Conservation (phyloP, 2,113 vertebrate genomes). For the Psilopogon haemacephalus region DNA sequence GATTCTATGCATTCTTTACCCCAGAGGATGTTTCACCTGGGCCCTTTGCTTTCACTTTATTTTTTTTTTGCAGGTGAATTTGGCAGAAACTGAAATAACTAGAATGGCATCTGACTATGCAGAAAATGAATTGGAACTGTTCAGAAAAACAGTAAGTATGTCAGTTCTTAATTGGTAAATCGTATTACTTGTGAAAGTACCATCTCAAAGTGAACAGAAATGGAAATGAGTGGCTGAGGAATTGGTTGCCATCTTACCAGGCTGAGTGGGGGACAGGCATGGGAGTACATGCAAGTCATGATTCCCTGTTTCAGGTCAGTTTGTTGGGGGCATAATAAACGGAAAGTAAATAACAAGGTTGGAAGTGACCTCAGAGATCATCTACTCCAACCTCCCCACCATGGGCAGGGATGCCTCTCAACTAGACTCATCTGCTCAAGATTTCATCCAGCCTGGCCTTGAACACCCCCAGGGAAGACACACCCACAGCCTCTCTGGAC, state of each 20-base stretch:
- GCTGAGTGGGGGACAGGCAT: background rate
- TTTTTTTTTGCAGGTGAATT: conserved; percentile 84
- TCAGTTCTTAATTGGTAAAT: background rate
- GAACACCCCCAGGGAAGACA: no score
- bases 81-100: conserved; percentile 87
- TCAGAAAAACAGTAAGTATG: conserved; percentile 88
- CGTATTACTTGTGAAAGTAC: background rate
- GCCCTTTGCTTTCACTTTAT: background rate
- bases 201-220: background rate
- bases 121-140: conserved; percentile 94
- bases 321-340: background rate
- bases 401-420: no score
- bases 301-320: background rate
- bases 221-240: background rate
- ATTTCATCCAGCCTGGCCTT: no score
- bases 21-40: background rate
- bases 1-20: background rate
- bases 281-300: background rate
- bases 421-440: no score
- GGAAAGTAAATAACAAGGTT: no score
- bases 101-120: conserved; percentile 92
- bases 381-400: no score
- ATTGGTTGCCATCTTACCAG: background rate
- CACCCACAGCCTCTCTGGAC: no score
- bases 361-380: no score